Evolutionary conservation across 2,113 vertebrate species (phyloP), one percentile per base, ranked within the genome.

Genomic region (Dromaius novaehollandiae): DNA sequence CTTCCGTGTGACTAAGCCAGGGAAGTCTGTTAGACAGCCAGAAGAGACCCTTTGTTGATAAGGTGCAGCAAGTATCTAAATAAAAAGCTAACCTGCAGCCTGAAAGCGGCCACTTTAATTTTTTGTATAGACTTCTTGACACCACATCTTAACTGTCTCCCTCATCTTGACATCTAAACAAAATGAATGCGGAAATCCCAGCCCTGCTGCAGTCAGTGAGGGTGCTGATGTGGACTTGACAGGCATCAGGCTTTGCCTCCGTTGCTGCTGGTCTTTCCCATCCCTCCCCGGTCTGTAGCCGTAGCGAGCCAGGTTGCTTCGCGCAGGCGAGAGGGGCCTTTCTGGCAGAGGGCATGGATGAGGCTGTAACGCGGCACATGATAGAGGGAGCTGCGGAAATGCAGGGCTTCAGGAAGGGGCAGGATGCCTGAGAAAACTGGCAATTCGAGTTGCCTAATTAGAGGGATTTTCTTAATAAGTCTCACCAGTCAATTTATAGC

Each of bases 331-430:
- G 56, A 68, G 38, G 19, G 56, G 8, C 28, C 25, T 61, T 85
- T 69, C 3, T 7, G 25, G 34, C 7, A 44, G 8, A 71, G 56
- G 38, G n/a, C 21, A 42, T 40, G 36, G 16, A 15, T 21, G 10
- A 3, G 0, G 0, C 0, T 48, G 64, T 61, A n/a, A 42, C 78
- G 36, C 13, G 16, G 25, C 6, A 51, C 36, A 13, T 24, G 15
- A 3, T 10, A 32, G 7, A 28, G 20, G 14, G 4, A 56, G 15
- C 44, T 5, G 5, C 36, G 46, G 61, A n/a, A 79, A 51, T n/a
- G 40, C 11, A 69, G 85, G 69, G 44, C 46, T 90, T 46, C 48
- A 38, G 78, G 48, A 51, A 11, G 26, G 64, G 7, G 28, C 32
- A 28, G 70, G 56, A 34, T 0, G 0, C 3, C n/a, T 16, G 28